Conservation (phyloP, 2,888 invertebrate genomes). For the Anoncus sp. region DNA sequence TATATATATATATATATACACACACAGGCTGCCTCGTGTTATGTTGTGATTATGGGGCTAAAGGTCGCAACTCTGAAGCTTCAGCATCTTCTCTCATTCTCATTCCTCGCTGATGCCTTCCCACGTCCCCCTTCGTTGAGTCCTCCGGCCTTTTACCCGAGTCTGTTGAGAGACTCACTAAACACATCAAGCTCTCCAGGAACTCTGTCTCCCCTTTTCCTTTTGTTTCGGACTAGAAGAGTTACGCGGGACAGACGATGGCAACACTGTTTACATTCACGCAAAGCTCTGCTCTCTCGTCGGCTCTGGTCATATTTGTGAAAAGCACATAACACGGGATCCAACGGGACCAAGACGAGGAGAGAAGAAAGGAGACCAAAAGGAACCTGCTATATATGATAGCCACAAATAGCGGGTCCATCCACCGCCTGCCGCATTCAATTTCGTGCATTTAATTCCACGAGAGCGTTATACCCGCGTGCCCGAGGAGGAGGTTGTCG, state of each 20-base stretch:
- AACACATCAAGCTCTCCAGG: conserved; percentile 15
- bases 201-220: background rate
- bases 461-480: conserved; percentile 26
- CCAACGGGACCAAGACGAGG: conserved; percentile 39
- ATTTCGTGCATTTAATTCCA: conserved; percentile 58
- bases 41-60: conserved; percentile 40
- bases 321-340: conserved; percentile 12
- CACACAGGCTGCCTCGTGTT: conserved; percentile 17
- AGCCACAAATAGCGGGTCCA: conserved; percentile 41
- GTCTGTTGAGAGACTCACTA: conserved; percentile 8
- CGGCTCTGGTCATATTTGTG: conserved; percentile 16
- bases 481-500: conserved; percentile 47
- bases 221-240: conserved; percentile 49
- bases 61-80: conserved; percentile 25
- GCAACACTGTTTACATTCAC: conserved; percentile 49
- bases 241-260: conserved; percentile 26
- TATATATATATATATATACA: conserved; percentile 10
- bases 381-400: background rate
- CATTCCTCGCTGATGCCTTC: background rate
- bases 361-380: conserved; percentile 4
- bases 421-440: conserved; percentile 52
- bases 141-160: conserved; percentile 18
- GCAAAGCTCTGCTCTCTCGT: conserved; percentile 9
- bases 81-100: conserved; percentile 5
- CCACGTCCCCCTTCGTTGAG: conserved; percentile 18